phyloP scores from a whole-genome alignment of 35 echinoderm and acorn worm species.

The Amphiura filiformis region DNA sequence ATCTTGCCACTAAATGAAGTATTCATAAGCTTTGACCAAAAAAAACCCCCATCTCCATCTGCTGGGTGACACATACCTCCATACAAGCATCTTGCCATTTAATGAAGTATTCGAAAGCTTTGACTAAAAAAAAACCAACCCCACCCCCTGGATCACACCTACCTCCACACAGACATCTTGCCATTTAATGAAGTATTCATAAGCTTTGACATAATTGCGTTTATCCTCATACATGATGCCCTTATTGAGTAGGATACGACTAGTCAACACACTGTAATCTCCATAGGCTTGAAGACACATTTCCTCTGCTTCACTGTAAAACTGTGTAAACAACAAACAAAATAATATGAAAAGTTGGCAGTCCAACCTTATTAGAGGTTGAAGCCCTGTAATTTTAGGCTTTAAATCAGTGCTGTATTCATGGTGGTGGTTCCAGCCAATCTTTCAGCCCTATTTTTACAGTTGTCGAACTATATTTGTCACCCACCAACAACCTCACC shows the following conservation, averaged over 20 bases:
- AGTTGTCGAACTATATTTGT: too few species aligned
- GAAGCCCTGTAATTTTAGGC: too few species aligned
- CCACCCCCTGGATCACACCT: neutral
- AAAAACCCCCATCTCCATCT: neutral
- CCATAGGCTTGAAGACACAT: slow-evolving; percentile 92
- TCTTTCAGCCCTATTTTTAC: too few species aligned
- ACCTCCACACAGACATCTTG: slow-evolving; percentile 53
- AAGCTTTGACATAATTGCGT: slow-evolving; percentile 57
- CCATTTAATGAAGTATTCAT: slow-evolving; percentile 85
- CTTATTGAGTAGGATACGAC: slow-evolving; percentile 77
- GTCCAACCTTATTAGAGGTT: too few species aligned
- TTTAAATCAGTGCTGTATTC: too few species aligned
- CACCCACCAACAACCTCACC: neutral
- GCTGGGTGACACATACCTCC: neutral
- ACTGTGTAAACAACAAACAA: slow-evolving; percentile 51
- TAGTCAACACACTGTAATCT: slow-evolving; percentile 80
- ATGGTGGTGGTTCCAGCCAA: too few species aligned
- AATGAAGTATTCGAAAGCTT: neutral
- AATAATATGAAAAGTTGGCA: too few species aligned
- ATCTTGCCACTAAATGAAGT: too few species aligned
- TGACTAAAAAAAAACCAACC: neutral
- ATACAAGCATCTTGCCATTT: slow-evolving; percentile 22
- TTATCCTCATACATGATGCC: slow-evolving; percentile 93
- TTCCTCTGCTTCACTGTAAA: slow-evolving; percentile 80
- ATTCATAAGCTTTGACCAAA: neutral